These are phyloP conservation scores for Danio choprae DNA, from an alignment of 2,797 vertebrate species.

Conservation along the genomic window DNA sequence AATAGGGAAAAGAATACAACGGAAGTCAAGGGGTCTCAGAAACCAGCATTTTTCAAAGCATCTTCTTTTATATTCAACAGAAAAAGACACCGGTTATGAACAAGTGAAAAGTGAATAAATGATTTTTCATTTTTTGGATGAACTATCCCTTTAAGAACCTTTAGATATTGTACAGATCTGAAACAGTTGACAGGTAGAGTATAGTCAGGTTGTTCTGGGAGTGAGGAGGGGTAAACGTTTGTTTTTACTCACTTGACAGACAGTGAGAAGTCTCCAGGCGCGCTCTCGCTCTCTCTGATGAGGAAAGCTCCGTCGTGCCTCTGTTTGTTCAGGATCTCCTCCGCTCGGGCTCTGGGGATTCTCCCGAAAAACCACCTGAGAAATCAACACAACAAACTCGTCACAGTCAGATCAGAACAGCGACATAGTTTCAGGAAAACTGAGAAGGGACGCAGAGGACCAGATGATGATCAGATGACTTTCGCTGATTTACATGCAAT, in stretches of 20 bases:
- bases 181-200: too few species aligned
- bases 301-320: slow-evolving; percentile 98
- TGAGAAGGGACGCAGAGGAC: background rate
- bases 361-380: slow-evolving; percentile 98
- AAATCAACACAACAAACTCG: slow-evolving; percentile 17
- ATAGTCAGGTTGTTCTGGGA: background rate
- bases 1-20: too few species aligned
- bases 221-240: slow-evolving; percentile 7
- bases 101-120: too few species aligned
- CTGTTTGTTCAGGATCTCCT: slow-evolving; percentile 99
- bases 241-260: slow-evolving; percentile 92
- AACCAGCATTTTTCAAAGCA: too few species aligned
- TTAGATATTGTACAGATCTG: too few species aligned
- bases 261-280: slow-evolving; percentile 97
- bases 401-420: background rate
- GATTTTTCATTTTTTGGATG: too few species aligned
- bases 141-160: too few species aligned
- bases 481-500: background rate
- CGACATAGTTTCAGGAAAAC: slow-evolving; percentile 20
- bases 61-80: too few species aligned
- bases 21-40: too few species aligned
- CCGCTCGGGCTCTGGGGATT: slow-evolving; percentile 96
- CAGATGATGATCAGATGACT: background rate
- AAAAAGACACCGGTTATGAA: too few species aligned
- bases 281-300: slow-evolving; percentile 98